These are phyloP conservation scores for Benthosema pterotum DNA, from an alignment of 2,797 vertebrate genomes.

Conservation along the genomic window DNA sequence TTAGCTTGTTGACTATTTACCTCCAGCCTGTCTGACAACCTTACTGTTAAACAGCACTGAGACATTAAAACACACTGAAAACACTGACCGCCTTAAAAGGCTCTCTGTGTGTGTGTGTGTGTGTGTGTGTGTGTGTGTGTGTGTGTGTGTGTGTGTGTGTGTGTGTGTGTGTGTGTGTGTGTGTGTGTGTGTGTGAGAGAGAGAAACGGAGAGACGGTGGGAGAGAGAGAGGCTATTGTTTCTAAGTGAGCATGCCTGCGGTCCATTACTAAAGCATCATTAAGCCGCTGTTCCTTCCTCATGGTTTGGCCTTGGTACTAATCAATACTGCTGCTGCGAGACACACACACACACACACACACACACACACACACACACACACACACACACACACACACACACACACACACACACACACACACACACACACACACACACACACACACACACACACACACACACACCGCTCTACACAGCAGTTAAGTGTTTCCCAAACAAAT, in stretches of 20 bases:
- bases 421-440: too few relatives aligned
- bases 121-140: too few relatives aligned
- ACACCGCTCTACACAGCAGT: conserved; percentile 62
- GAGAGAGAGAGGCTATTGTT: conserved; percentile 41
- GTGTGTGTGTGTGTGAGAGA: not conserved
- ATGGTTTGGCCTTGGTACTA: conserved; percentile 62
- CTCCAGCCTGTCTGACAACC: conserved; percentile 11
- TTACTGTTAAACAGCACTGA: conserved; percentile 49
- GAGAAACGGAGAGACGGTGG: not conserved
- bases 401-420: conserved; percentile 1
- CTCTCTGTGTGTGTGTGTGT: not conserved
- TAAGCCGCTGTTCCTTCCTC: conserved; percentile 65
- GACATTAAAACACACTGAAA: conserved; percentile 58
- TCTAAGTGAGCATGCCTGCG: conserved; percentile 51
- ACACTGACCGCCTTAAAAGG: conserved; percentile 40
- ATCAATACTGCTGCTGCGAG: conserved; percentile 54
- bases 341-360: conserved; percentile 1
- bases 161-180: not conserved
- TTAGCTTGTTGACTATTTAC: conserved; percentile 55
- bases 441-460: conserved; percentile 16
- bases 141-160: too few relatives aligned
- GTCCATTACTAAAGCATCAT: conserved; percentile 68
- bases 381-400: conserved; percentile 16
- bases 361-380: too few relatives aligned
- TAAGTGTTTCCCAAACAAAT: conserved; percentile 74